phyloP scores from a whole-genome alignment of 2,113 vertebrate species.

The Misgurnus anguillicaudatus region DNA sequence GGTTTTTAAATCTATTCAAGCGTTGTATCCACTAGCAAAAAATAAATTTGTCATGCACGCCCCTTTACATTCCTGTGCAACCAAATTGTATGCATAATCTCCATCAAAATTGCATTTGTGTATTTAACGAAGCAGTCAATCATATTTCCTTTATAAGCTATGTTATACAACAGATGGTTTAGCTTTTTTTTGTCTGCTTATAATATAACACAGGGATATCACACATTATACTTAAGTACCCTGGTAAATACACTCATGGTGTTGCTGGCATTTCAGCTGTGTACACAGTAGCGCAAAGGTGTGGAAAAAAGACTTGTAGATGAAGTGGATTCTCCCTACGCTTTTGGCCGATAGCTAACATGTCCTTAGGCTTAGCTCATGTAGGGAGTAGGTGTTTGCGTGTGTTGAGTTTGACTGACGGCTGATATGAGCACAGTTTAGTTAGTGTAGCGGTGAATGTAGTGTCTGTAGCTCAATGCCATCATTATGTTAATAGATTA shows the following conservation, averaged over 20 bases:
- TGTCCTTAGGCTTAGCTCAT: not conserved
- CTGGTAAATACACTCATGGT: not conserved
- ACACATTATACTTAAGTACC: slow-evolving; percentile 1
- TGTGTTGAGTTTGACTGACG: slow-evolving; percentile 11
- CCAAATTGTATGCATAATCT: too few relatives aligned
- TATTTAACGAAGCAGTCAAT: not conserved
- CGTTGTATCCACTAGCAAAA: too few relatives aligned
- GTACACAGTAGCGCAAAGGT: slow-evolving; percentile 8
- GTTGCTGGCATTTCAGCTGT: slow-evolving; percentile 24
- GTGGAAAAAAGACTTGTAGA: slow-evolving; percentile 5
- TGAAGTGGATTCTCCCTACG: not conserved
- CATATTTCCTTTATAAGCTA: not conserved
- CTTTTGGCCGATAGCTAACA: not conserved
- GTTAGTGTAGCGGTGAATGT: not conserved
- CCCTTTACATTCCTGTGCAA: too few relatives aligned
- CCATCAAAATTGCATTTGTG: too few relatives aligned
- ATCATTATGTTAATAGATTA: slow-evolving; percentile 10
- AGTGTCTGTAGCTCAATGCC: not conserved
- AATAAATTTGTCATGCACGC: too few relatives aligned
- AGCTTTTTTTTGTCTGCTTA: not conserved
- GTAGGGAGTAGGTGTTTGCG: not conserved
- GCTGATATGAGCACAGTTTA: slow-evolving; percentile 12
- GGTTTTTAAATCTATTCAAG: too few relatives aligned
- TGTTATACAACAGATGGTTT: not conserved
- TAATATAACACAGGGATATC: not conserved